These are phyloP conservation scores for Leuctra nigra DNA, from an alignment of 2,888 invertebrate genomes.

Conservation along the genomic window DNA sequence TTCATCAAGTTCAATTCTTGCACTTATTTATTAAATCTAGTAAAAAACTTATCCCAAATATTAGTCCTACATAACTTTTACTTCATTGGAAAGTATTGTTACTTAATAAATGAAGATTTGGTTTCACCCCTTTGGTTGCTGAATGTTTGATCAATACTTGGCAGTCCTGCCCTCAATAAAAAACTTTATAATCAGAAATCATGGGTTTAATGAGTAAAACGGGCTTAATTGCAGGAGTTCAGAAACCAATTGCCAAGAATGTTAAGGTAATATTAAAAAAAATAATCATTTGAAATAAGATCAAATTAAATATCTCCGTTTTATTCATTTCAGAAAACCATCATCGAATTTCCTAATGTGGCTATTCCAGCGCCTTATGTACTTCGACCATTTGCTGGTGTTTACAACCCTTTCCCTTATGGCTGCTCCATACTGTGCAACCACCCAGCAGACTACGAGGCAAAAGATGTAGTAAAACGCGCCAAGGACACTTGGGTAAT, in stretches of 20 bases:
- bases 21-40: too few species aligned
- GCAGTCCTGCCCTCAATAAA: too few species aligned
- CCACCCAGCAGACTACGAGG: slow-evolving; percentile 70
- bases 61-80: too few species aligned
- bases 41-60: too few species aligned
- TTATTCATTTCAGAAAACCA: background rate
- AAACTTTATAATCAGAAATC: slow-evolving; percentile 25
- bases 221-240: slow-evolving; percentile 55
- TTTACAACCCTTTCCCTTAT: slow-evolving; percentile 74
- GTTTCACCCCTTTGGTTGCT: too few species aligned
- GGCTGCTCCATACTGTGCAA: slow-evolving; percentile 79
- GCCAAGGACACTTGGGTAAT: slow-evolving; percentile 66
- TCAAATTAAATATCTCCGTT: background rate
- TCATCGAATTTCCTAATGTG: slow-evolving; percentile 48
- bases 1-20: too few species aligned
- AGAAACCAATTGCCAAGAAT: slow-evolving; percentile 44
- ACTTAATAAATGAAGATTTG: too few species aligned
- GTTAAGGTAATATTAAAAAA: too few species aligned
- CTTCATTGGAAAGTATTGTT: too few species aligned
- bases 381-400: slow-evolving; percentile 69
- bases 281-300: too few species aligned
- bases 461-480: slow-evolving; percentile 62
- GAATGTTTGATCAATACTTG: too few species aligned
- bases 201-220: slow-evolving; percentile 60
- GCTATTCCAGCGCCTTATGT: slow-evolving; percentile 65